These are phyloP conservation scores for Vulpes ferrilata DNA, from an alignment of 2,113 vertebrate species.

Conservation along the genomic window DNA sequence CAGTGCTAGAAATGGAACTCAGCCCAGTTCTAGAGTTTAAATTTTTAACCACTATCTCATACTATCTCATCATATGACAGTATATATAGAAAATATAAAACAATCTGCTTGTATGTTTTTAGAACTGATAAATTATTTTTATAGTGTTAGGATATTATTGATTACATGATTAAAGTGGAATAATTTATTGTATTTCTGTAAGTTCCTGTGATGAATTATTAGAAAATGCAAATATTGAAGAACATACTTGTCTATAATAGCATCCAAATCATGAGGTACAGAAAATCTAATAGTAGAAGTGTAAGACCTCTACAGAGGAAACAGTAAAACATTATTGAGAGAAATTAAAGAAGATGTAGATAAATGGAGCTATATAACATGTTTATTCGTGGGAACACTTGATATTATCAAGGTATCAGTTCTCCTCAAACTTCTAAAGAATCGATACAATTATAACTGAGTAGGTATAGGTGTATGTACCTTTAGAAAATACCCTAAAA, in stretches of 20 bases:
- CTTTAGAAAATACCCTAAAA: not conserved
- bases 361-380: not conserved
- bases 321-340: not conserved
- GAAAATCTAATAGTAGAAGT: not conserved
- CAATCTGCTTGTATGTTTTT: not conserved
- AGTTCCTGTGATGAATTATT: not conserved
- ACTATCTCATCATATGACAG: not conserved
- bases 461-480: not conserved
- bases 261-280: conserved; percentile 9
- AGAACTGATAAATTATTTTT: not conserved
- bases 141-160: not conserved
- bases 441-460: not conserved
- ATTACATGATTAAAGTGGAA: not conserved
- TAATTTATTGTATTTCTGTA: not conserved
- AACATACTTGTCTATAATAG: not conserved
- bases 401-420: not conserved
- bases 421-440: not conserved
- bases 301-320: not conserved
- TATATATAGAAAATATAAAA: not conserved
- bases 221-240: not conserved
- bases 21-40: not conserved
- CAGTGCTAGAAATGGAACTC: not conserved
- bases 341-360: not conserved
- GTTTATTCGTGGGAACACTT: not conserved
- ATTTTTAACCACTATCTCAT: not conserved